Conservation (phyloP, 2,888 invertebrate species). For the Oscheius sp. region DNA sequence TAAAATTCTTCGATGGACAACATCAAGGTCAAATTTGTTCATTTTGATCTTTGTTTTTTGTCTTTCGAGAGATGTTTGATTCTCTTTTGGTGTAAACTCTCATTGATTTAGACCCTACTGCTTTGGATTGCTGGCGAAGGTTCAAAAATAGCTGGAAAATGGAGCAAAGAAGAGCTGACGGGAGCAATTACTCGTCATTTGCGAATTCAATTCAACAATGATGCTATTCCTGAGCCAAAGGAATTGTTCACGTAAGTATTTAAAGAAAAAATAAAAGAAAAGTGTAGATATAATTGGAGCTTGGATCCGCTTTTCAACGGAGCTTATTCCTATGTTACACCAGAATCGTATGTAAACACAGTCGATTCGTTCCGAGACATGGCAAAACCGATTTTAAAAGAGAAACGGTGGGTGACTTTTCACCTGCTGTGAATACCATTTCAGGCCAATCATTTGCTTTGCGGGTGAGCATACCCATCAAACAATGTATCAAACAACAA, state of each 20-base stretch:
- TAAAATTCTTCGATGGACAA: too few species aligned
- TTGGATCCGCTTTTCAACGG: constrained; percentile 36
- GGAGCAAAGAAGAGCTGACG: constrained; percentile 1
- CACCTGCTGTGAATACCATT: neutral
- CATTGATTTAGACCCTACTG: constrained; percentile 17
- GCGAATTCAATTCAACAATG: neutral
- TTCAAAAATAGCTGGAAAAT: neutral
- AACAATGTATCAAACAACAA: constrained; percentile 45
- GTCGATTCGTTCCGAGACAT: constrained; percentile 14
- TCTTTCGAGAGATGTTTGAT: too few species aligned
- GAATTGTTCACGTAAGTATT: constrained; percentile 5
- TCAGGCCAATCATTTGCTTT: constrained; percentile 34
- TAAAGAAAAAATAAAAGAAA: neutral
- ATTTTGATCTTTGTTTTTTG: too few species aligned
- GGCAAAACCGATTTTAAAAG: neutral
- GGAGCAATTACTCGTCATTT: constrained; percentile 5
- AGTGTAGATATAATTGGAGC: constrained; percentile 38
- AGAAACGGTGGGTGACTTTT: neutral
- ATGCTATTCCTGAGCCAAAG: constrained; percentile 15
- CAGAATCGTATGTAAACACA: constrained; percentile 2
- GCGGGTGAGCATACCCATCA: constrained; percentile 49
- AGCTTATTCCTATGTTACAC: constrained; percentile 44
- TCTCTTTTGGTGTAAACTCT: neutral
- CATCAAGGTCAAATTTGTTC: too few species aligned
- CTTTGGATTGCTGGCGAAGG: constrained; percentile 25